Evolutionary conservation across 1,140 invertebrate species (phyloP).

Genomic region (Cydia strobilella): DNA sequence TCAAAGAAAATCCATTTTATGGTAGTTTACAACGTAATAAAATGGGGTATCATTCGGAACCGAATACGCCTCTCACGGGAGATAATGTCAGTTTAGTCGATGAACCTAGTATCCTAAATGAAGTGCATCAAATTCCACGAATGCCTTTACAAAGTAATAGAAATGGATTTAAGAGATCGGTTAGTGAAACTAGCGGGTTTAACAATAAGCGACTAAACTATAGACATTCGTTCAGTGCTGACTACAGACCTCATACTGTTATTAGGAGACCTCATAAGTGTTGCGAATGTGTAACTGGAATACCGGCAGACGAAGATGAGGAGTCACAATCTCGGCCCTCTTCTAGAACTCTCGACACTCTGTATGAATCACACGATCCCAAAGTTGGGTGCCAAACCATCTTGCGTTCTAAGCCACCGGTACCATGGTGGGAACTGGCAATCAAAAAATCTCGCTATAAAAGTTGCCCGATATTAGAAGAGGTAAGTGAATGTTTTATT

Average conservation of each 20-base stretch:
- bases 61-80: conserved; percentile 69
- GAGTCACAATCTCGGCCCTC: conserved; percentile 44
- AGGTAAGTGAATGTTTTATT: conserved; percentile 76
- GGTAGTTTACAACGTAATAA: conserved; percentile 73
- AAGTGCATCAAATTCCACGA: conserved; percentile 69
- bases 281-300: conserved; percentile 77
- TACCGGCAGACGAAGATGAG: conserved; percentile 60
- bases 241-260: conserved; percentile 62
- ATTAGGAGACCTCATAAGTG: conserved; percentile 74
- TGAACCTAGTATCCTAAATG: conserved; percentile 56
- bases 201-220: conserved; percentile 71
- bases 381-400: conserved; percentile 83
- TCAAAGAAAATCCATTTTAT: conserved; percentile 68
- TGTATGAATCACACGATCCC: conserved; percentile 80
- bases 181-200: conserved; percentile 76
- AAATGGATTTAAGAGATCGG: conserved; percentile 72
- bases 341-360: conserved; percentile 71
- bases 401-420: conserved; percentile 82
- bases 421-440: conserved; percentile 93
- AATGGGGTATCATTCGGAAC: conserved; percentile 77
- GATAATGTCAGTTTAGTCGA: conserved; percentile 58
- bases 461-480: conserved; percentile 85
- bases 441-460: conserved; percentile 86
- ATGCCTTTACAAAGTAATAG: conserved; percentile 70
- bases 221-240: conserved; percentile 76